Percentiles rank a stretch among this genome's conserved stretches.
phyloP scores from a whole-genome alignment of 2,113 vertebrate species.

The Ardeotis arabs region DNA sequence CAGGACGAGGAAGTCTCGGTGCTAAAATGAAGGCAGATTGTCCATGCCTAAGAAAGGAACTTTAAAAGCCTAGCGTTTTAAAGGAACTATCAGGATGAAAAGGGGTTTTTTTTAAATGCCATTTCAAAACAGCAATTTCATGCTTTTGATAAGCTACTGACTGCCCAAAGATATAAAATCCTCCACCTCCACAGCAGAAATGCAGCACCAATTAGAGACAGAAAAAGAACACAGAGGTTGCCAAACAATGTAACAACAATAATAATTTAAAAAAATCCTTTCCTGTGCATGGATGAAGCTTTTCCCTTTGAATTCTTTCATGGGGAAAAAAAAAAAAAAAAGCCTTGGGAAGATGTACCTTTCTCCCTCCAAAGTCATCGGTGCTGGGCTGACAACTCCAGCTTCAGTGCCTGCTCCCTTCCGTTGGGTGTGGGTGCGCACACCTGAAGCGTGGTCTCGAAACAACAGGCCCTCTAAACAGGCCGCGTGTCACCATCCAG shows the following conservation, averaged over 20 bases:
- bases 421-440: rapidly evolving
- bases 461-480: background rate
- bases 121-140: conserved; percentile 25
- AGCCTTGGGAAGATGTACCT: rapidly evolving
- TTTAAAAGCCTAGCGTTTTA: background rate
- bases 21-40: background rate
- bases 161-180: background rate
- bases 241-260: background rate
- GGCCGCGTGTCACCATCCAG: background rate
- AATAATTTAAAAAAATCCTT: background rate
- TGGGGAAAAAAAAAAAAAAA: background rate
- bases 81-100: background rate
- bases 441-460: too few relatives aligned
- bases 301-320: background rate
- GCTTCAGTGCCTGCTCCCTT: background rate
- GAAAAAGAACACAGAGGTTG: background rate
- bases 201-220: background rate
- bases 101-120: background rate
- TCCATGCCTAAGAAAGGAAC: background rate
- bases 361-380: background rate
- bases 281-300: background rate
- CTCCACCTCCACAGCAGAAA: background rate
- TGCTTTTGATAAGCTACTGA: background rate
- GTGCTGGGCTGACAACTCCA: background rate
- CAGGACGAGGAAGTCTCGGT: background rate